Conservation (phyloP, 1,140 invertebrate genomes). For the Mizuhopecten yessoensis region DNA sequence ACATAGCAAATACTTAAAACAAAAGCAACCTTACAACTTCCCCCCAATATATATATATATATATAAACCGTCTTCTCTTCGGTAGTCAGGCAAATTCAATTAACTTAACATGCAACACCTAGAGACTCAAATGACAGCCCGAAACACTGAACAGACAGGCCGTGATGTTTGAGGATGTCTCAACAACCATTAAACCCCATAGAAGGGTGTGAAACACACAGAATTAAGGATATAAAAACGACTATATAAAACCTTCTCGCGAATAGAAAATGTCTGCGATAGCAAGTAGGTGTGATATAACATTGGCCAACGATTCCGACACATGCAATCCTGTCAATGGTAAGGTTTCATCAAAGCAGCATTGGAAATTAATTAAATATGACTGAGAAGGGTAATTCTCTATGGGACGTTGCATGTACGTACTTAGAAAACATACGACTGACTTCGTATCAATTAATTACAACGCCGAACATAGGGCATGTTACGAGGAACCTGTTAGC, state of each 20-base stretch:
- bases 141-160: background rate
- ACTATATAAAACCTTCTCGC: background rate
- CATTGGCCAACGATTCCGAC: background rate
- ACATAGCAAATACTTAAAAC: background rate
- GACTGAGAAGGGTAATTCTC: background rate
- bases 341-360: background rate
- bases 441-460: background rate
- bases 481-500: background rate
- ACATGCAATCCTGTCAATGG: background rate
- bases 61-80: background rate
- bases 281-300: background rate
- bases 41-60: background rate
- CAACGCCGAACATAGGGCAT: background rate
- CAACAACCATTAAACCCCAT: background rate
- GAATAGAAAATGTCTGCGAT: constrained; percentile 25
- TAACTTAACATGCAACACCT: constrained; percentile 11
- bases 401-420: background rate
- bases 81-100: constrained; percentile 14
- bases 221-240: constrained; percentile 21
- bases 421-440: background rate
- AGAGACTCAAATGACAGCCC: background rate
- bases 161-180: background rate
- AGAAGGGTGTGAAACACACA: background rate
- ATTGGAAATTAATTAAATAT: constrained; percentile 21
- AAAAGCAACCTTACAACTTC: background rate